Evolutionary conservation across 1,140 invertebrate genomes (phyloP).

Genomic region (Cyclargus thomasi): DNA sequence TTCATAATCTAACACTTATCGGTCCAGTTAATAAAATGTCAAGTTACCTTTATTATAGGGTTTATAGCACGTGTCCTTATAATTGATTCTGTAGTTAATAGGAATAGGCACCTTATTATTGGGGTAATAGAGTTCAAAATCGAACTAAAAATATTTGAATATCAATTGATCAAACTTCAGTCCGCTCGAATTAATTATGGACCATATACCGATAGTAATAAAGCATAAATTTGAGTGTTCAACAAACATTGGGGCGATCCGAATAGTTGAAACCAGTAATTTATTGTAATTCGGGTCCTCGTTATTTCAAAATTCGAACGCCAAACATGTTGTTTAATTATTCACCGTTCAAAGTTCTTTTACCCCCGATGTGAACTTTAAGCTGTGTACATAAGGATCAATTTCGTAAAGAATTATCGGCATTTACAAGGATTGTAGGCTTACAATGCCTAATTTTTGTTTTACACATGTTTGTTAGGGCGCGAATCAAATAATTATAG

Average conservation of each 20-base stretch:
- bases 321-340: constrained; percentile 44
- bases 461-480: too few relatives aligned
- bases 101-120: not conserved
- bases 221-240: constrained; percentile 25
- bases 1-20: not conserved
- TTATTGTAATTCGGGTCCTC: constrained; percentile 43
- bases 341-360: constrained; percentile 27
- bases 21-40: constrained; percentile 10
- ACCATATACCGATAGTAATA: not conserved
- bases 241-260: constrained; percentile 19
- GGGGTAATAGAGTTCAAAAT: not conserved
- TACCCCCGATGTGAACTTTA: constrained; percentile 18
- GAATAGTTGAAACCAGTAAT: constrained; percentile 41
- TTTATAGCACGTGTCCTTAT: constrained; percentile 6
- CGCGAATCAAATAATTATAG: too few relatives aligned
- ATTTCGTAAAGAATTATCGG: not conserved
- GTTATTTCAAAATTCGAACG: constrained; percentile 33
- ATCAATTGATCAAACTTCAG: not conserved
- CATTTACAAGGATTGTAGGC: too few relatives aligned
- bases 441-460: too few relatives aligned
- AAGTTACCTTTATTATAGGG: constrained; percentile 11
- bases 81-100: not conserved
- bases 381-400: not conserved
- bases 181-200: not conserved
- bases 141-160: not conserved